Base-by-base conservation (phyloP, 2,888 invertebrate species). In the Perdita meconis region DNA sequence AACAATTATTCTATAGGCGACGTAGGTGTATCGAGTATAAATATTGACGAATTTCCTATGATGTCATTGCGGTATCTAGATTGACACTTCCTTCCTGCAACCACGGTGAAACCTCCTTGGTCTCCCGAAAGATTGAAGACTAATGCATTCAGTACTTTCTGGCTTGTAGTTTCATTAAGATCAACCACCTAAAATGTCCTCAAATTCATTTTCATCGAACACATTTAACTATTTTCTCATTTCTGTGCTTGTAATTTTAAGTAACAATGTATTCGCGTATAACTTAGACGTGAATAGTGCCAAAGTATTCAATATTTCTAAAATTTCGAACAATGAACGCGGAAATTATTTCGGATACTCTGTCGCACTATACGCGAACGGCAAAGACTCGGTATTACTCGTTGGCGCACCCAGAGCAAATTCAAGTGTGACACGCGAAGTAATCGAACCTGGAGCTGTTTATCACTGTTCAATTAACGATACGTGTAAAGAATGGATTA, bases 341-440 rank as follows among this genome's bases (percentile, higher is more conserved):
- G 66, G 79, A 8, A 90, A 86, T 79, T 92, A 92, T 78, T 92
- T 92, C 72, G 92, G 92, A 38, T 92, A 86, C 82, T 90, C 92
- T 3, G 86, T 91, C n/a, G 84, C 90, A 30, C 70, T 92, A 10
- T 88, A 88, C 60, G 50, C 78, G 50, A 78, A 75, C 24, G 36
- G 24, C 8, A 34, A 19, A 3, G 68, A 83, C 19, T 55, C 81
- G 24, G 65, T 89, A 4, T 68, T 92, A 36, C 86, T 91, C 71
- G 85, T 92, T 16, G 92, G 92, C 34, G 92, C 92, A 4, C 93
- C 92, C 0, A 85, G 90, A 64, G 89, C 88, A 22, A 89, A 90
- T 71, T 77, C 77, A 13, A 83, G 79, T 24, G 50, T 57, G 2
- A 4, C 61, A 42, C 57, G 47, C 6, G 42, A 60, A 8, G 82